phyloP scores from a whole-genome alignment of 2,113 vertebrate species.

The Chelonoidis abingdonii region DNA sequence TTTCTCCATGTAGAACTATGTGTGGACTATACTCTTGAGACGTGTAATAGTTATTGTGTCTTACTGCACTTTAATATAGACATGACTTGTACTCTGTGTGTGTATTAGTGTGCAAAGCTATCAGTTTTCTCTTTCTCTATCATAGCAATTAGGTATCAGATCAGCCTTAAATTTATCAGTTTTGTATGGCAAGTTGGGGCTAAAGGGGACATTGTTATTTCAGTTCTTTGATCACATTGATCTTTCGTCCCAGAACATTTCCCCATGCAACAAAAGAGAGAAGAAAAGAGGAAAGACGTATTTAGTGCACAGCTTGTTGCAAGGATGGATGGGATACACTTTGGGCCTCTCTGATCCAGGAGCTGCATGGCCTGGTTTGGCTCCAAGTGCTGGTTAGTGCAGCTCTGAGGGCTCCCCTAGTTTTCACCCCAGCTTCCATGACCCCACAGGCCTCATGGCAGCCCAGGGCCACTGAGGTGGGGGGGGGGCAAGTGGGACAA shows the following conservation, averaged over 20 bases:
- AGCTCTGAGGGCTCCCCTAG: neutral
- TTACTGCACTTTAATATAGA: neutral
- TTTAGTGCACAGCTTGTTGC: neutral
- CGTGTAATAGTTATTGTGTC: slow-evolving; percentile 35
- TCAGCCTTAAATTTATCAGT: neutral
- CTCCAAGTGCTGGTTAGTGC: neutral
- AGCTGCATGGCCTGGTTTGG: neutral
- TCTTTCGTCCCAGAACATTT: neutral
- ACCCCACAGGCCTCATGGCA: neutral
- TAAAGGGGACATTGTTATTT: neutral
- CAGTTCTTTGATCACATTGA: neutral
- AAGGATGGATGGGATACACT: neutral
- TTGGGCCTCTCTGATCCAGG: neutral
- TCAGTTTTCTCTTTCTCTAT: slow-evolving; percentile 1
- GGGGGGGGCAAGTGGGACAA: too few relatives aligned
- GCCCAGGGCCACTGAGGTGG: too few relatives aligned
- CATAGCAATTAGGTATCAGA: neutral
- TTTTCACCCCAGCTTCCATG: neutral
- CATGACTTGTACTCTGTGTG: neutral
- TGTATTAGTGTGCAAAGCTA: slow-evolving; percentile 13
- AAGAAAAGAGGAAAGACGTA: neutral
- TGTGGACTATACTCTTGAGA: neutral
- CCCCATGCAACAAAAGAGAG: neutral
- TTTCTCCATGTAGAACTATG: neutral
- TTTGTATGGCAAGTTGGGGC: neutral